Percentiles rank a stretch among this genome's conserved stretches.
These are phyloP conservation scores for Novumbra hubbsi DNA, from an alignment of 2,797 vertebrate species.

Conservation along the genomic window DNA sequence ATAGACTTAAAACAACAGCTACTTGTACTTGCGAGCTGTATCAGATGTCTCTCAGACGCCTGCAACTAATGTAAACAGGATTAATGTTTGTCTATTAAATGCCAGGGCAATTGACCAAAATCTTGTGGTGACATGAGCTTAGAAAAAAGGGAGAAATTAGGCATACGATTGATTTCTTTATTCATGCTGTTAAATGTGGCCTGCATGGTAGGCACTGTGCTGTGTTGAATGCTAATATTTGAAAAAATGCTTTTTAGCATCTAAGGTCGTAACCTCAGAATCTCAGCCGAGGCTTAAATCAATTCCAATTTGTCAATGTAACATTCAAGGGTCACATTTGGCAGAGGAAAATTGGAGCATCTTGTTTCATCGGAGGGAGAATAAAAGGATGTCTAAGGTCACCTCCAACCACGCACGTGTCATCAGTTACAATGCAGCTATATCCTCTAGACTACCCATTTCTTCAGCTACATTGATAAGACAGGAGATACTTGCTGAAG, in stretches of 20 bases:
- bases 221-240: slow-evolving; percentile 62
- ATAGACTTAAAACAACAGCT: not conserved
- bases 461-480: not conserved
- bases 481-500: not conserved
- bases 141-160: slow-evolving; percentile 30
- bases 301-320: slow-evolving; percentile 72
- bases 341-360: slow-evolving; percentile 52
- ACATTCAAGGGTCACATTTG: slow-evolving; percentile 63
- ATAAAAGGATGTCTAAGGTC: slow-evolving; percentile 56
- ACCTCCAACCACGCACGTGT: slow-evolving; percentile 51
- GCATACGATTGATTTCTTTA: slow-evolving; percentile 47
- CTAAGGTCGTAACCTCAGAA: slow-evolving; percentile 64
- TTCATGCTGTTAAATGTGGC: slow-evolving; percentile 51
- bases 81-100: slow-evolving; percentile 37
- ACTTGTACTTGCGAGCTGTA: not conserved
- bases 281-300: slow-evolving; percentile 67
- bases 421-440: slow-evolving; percentile 24
- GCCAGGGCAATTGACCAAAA: slow-evolving; percentile 16
- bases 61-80: slow-evolving; percentile 17
- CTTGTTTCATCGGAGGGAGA: slow-evolving; percentile 49
- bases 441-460: slow-evolving; percentile 35
- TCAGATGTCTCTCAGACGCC: not conserved
- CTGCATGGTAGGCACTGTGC: slow-evolving; percentile 41
- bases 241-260: slow-evolving; percentile 60
- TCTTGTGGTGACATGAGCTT: slow-evolving; percentile 13